Evolutionary conservation across 2,797 vertebrate genomes (phyloP), one percentile per base, ranked within the genome.

Genomic region (Avahi laniger): DNA sequence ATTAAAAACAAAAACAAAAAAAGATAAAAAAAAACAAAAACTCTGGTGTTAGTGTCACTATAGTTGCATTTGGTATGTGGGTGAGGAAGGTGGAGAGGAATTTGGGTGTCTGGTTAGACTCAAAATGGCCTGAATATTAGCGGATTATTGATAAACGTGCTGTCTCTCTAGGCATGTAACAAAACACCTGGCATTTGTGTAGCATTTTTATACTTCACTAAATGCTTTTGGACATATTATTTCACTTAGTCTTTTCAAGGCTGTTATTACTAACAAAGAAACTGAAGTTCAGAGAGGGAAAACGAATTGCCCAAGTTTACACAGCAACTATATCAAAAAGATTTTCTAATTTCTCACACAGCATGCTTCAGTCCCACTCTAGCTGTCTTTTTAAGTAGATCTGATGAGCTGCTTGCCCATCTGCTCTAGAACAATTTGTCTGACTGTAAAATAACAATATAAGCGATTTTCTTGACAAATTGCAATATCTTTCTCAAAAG

Each of bases 181-280:
- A 94, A 84, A 92, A 84, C 30, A 57, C 30, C 30, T 72, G 54
- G n/a, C n/a, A 15, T 65, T 76, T 91, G 41, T 41, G 13, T 26
- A 86, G 50, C 63, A 69, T 43, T 88, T 28, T 96, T 88, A 22
- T 93, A 63, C 69, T 93, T 85, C 20, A 46, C 33, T 35, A 52
- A 90, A 73, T 65, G 14, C 7, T 26, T 92, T 54, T 80, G 17
- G 52, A 24, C 57, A 12, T 35, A 79, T 84, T 94, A 59, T 63
- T 94, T 80, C 67, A 46, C 41, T 87, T 86, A 91, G 86, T 73
- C 79, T 97, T 83, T 72, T 76, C 70, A 84, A 94, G 61, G 65
- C 26, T 43, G 13, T 76, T 75, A 57, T 89, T 92, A 69, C 52
- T 76, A 54, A 80, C 22, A 76, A 80, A 76, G 13, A 84, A 78